Evolutionary conservation across 2,888 invertebrate genomes (phyloP).

Genomic region (Synergus itoensis): DNA sequence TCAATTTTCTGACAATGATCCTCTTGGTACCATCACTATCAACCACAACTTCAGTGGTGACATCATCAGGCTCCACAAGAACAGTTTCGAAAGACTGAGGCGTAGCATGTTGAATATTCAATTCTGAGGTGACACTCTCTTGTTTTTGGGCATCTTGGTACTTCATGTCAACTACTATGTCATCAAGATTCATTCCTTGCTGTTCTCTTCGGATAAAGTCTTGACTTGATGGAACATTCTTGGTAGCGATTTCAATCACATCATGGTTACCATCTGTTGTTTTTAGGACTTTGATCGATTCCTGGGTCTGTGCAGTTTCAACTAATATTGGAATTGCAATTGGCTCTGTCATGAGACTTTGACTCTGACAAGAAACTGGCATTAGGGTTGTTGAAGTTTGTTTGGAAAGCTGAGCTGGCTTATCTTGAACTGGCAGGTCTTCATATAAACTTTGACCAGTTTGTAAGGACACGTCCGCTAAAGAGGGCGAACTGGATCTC

Average conservation of each 20-base stretch:
- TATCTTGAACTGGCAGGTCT: conserved; percentile 60
- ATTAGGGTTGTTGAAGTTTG: conserved; percentile 70
- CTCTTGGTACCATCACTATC: conserved; percentile 90
- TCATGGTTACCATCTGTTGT: conserved; percentile 73
- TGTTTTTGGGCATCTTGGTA: conserved; percentile 81
- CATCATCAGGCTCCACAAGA: conserved; percentile 89
- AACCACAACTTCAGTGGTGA: conserved; percentile 88
- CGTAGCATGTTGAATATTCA: conserved; percentile 85
- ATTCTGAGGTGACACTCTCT: conserved; percentile 82
- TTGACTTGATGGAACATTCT: conserved; percentile 64
- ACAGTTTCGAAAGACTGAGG: conserved; percentile 90
- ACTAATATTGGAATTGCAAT: conserved; percentile 42
- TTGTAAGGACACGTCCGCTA: conserved; percentile 74
- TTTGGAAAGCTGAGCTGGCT: conserved; percentile 67
- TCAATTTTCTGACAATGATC: conserved; percentile 87
- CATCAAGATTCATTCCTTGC: conserved; percentile 76
- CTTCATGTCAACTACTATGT: conserved; percentile 86
- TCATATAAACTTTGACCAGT: conserved; percentile 72
- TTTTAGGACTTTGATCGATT: conserved; percentile 72
- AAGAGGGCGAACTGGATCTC: conserved; percentile 65
- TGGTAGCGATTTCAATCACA: conserved; percentile 76
- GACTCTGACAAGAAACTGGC: conserved; percentile 62
- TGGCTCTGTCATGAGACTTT: conserved; percentile 62
- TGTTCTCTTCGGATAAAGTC: conserved; percentile 54
- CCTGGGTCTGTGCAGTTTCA: conserved; percentile 65